phyloP scores from a whole-genome alignment of 2,113 vertebrate genomes.

The Saccopteryx leptura region DNA sequence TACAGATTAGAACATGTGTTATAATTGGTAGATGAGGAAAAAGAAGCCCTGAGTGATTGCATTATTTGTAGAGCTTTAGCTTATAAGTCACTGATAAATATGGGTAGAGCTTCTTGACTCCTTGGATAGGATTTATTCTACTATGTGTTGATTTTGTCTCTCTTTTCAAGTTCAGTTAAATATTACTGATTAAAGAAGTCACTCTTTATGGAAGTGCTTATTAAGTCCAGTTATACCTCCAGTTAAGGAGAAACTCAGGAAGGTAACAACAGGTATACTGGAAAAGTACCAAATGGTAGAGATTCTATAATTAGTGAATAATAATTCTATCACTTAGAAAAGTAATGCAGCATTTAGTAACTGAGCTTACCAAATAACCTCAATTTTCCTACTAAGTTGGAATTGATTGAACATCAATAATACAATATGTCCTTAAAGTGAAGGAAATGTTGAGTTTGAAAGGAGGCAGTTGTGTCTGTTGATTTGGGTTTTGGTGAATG shows the following conservation, averaged over 20 bases:
- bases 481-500: neutral
- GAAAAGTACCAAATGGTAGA: neutral
- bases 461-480: neutral
- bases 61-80: neutral
- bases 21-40: neutral
- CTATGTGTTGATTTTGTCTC: neutral
- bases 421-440: neutral
- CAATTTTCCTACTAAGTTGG: conserved; percentile 4
- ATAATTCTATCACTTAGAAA: neutral
- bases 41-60: neutral
- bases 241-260: neutral
- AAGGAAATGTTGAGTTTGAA: neutral
- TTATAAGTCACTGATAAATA: neutral
- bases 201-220: neutral
- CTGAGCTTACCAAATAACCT: neutral
- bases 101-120: neutral
- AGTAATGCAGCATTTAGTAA: neutral
- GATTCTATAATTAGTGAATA: conserved; percentile 3
- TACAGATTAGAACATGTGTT: neutral
- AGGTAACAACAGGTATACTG: neutral
- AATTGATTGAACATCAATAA: neutral
- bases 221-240: neutral
- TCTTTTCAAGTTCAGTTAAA: neutral
- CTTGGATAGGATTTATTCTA: neutral
- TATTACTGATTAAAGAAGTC: neutral